Base-by-base conservation (phyloP, 2,797 vertebrate genomes). In the Paratrypauchen microcephalus region DNA sequence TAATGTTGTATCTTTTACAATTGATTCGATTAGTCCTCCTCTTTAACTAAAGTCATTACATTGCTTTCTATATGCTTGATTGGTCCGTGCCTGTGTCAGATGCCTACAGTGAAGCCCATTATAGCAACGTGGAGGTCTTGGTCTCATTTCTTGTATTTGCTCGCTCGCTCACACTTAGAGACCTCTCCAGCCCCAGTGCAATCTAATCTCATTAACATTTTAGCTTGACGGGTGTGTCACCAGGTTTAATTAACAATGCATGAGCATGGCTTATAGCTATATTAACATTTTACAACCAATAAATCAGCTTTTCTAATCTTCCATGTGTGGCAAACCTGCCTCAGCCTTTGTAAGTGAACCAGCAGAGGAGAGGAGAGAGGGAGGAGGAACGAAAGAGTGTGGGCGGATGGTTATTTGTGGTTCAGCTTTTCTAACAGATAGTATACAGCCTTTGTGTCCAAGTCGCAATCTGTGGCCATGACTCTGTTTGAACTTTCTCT, bases 181-280 rank as follows among this genome's bases (percentile, higher is more conserved):
- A 88, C 87, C 87, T 86, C 85, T 82, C 21, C 80, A 62, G 77
- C 82, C 82, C 82, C 57, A 67, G 81, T 77, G 47, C 86, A 88
- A 89, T 91, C 86, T 92, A 85, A 91, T 87, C 91, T 93, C 91
- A 93, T 94, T 93, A 94, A 93, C 92, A 94, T 93, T 94, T 93
- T 81, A 93, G 92, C 89, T 23, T 92, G 92, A 91, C 84, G 81
- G 89, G 87, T 78, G 77, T 87, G 89, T 87, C 91, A 85, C 69
- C 65, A 1, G 86, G 82, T 86, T 84, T 87, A 92, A 92, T 93
- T 89, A 93, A 92, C 89, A 90, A 93, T 93, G 92, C 92, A 92
- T 92, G 88, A 92, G 81, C 74, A 48, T 0, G 83, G 85, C 87
- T 93, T 89, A 93, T 90, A 87, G 91, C 89, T 89, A 83, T 89